Evolutionary conservation across 1,140 invertebrate species (phyloP).

Genomic region (Scaptodrosophila lebanonensis): DNA sequence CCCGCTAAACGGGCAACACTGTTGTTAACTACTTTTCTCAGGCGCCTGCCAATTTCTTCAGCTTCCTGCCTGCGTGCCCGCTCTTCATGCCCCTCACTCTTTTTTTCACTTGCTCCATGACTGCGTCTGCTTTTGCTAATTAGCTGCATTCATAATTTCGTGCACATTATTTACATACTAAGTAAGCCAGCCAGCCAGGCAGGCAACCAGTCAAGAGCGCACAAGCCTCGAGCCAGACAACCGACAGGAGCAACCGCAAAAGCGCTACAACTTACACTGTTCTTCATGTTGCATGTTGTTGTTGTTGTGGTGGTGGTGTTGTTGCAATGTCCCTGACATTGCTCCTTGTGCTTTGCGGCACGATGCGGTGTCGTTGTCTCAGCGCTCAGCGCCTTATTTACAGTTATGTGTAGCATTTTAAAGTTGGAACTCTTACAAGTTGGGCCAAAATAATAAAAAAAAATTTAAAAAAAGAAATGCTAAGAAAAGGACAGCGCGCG

Average conservation of each 20-base stretch:
- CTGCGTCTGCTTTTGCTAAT: constrained; percentile 41
- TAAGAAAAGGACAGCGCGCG: constrained; percentile 1
- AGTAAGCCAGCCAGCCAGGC: constrained; percentile 37
- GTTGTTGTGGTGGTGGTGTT: constrained; percentile 8
- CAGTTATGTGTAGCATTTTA: constrained; percentile 58
- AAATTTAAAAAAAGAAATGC: constrained; percentile 6
- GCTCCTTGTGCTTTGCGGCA: constrained; percentile 16
- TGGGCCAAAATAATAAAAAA: constrained; percentile 30
- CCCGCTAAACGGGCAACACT: too few species aligned
- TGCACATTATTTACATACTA: constrained; percentile 74
- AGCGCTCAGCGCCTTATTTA: constrained; percentile 47
- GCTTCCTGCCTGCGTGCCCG: too few species aligned
- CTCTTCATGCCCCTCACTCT: too few species aligned
- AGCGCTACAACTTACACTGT: constrained; percentile 11
- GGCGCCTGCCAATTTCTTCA: too few species aligned
- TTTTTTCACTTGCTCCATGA: too few species aligned
- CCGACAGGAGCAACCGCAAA: constrained; percentile 45
- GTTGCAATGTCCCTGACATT: constrained; percentile 25
- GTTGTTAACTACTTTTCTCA: too few species aligned
- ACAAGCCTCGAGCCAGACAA: constrained; percentile 1
- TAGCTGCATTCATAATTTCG: constrained; percentile 74
- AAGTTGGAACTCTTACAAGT: constrained; percentile 66
- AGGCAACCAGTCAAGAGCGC: constrained; percentile 8
- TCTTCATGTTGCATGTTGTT: background rate
- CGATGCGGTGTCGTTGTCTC: constrained; percentile 29